Percentiles rank a stretch among this genome's conserved stretches.
phyloP scores from a whole-genome alignment of 2,113 vertebrate genomes.

The Narcine bancroftii region DNA sequence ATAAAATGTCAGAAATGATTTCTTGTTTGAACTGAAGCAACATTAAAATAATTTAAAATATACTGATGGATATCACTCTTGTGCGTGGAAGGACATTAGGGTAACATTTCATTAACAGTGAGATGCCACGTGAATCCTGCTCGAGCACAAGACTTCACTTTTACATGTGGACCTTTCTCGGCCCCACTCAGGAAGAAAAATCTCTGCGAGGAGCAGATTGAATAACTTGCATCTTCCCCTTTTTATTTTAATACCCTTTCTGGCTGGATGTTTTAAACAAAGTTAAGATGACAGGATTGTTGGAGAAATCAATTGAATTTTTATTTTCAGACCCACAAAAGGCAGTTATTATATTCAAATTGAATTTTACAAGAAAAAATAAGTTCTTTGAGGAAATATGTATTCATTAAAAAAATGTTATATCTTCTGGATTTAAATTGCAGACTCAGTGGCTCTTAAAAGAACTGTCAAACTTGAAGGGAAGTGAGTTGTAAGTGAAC shows the following conservation, averaged over 20 bases:
- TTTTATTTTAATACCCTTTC: background rate
- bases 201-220: constrained; percentile 20
- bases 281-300: constrained; percentile 21
- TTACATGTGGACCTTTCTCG: background rate
- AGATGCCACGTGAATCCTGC: background rate
- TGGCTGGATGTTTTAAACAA: background rate
- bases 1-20: background rate
- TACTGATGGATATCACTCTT: background rate
- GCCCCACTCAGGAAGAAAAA: background rate
- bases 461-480: constrained; percentile 36
- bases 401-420: constrained; percentile 18
- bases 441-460: constrained; percentile 35
- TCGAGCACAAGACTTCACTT: constrained; percentile 4
- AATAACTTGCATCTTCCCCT: background rate
- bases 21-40: constrained; percentile 1
- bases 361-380: constrained; percentile 28
- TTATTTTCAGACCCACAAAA: constrained; percentile 32
- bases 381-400: constrained; percentile 29
- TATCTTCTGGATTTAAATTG: constrained; percentile 32
- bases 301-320: constrained; percentile 17
- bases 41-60: background rate
- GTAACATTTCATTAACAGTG: constrained; percentile 1
- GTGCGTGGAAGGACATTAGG: background rate
- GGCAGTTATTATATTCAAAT: background rate
- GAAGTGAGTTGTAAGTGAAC: constrained; percentile 32